A percentile compares a stretch with the other conserved stretches of the same genome.
Conservation (phyloP, 1,140 invertebrate species). For the Polypedilum vanderplanki region DNA sequence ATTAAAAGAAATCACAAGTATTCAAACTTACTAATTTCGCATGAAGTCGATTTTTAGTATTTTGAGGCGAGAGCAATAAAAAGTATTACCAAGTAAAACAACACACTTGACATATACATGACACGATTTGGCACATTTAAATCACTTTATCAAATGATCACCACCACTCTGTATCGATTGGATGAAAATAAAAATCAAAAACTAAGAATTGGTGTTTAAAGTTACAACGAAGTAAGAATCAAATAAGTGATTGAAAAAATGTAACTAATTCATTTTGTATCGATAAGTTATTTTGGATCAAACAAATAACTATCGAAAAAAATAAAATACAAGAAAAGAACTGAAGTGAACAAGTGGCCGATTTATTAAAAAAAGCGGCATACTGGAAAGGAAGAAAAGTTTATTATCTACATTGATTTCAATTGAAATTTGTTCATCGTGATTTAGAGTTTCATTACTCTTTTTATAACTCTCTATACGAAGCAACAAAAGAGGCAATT, state of each 20-base stretch:
- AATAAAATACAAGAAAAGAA: not conserved
- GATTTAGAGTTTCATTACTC: not conserved
- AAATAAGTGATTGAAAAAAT: not conserved
- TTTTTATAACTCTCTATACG: too few species aligned
- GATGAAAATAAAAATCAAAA: not conserved
- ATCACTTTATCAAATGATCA: not conserved
- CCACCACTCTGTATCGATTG: not conserved
- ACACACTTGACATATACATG: not conserved
- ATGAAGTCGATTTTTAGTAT: not conserved
- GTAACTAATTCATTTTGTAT: conserved; percentile 3
- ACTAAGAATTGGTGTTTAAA: not conserved
- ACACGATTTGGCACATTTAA: conserved; percentile 1
- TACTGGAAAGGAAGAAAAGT: not conserved
- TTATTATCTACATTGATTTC: not conserved
- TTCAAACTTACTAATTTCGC: not conserved
- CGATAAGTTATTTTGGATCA: not conserved
- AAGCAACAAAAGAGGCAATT: too few species aligned
- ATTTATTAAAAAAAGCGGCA: not conserved
- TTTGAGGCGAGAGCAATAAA: not conserved
- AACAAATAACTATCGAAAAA: not conserved
- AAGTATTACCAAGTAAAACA: not conserved
- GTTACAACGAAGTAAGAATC: not conserved
- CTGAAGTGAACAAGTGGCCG: too few species aligned
- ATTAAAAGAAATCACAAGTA: not conserved
- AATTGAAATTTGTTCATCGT: not conserved